Percentiles rank a stretch among this genome's conserved stretches.
phyloP scores from a whole-genome alignment of 2,797 vertebrate species.

The Tympanoctomys barrerae region DNA sequence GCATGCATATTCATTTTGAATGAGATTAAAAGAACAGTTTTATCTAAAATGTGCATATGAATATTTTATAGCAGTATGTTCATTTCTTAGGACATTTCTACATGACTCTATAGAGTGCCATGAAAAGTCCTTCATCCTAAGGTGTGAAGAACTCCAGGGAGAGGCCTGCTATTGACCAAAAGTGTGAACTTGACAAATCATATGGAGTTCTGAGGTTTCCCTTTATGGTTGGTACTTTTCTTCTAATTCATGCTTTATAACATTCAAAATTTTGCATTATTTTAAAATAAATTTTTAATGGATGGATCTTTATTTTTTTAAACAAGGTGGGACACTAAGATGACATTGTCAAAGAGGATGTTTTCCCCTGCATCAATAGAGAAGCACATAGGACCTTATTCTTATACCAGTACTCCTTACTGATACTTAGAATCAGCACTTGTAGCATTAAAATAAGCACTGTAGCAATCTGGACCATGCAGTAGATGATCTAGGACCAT shows the following conservation, averaged over 20 bases:
- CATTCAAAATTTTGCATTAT: not conserved
- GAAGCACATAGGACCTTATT: conserved; percentile 55
- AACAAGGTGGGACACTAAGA: not conserved
- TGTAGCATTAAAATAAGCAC: conserved; percentile 2
- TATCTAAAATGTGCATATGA: not conserved
- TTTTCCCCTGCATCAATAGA: conserved; percentile 11
- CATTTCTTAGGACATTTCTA: not conserved
- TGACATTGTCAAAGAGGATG: not conserved
- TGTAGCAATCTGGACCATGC: not conserved
- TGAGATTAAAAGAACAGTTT: not conserved
- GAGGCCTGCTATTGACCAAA: not conserved
- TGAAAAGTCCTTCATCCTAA: not conserved
- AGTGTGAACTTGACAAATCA: not conserved
- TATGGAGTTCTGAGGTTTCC: not conserved
- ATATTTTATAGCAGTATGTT: not conserved
- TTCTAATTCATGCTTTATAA: not conserved
- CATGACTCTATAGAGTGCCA: not conserved
- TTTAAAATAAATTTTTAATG: not conserved
- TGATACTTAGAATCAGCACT: not conserved
- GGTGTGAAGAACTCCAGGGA: not conserved
- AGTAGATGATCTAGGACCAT: not conserved
- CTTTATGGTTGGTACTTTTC: not conserved
- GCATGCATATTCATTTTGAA: not conserved
- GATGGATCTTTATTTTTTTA: not conserved
- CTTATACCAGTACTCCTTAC: not conserved